Conservation (phyloP, 1,140 invertebrate genomes). For the Tigriopus japonicus region DNA sequence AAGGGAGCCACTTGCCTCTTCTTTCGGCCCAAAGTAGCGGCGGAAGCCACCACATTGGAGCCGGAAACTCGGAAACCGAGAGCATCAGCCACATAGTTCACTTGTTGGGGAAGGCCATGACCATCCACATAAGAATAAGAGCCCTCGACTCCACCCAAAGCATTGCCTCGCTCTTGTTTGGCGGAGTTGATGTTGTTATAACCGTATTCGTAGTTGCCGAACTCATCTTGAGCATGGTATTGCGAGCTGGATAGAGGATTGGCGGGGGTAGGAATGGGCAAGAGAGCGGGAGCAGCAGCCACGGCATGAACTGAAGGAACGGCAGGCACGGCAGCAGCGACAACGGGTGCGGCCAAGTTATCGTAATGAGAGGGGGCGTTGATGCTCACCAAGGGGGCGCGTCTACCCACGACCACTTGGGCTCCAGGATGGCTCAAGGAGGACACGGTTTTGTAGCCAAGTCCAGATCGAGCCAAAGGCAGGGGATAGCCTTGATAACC, state of each 20-base stretch:
- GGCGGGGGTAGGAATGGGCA: conserved; percentile 14
- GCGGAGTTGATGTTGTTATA: conserved; percentile 15
- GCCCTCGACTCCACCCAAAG: conserved; percentile 20
- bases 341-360: too few relatives aligned
- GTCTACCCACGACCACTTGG: too few relatives aligned
- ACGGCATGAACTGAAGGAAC: not conserved
- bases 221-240: conserved; percentile 37
- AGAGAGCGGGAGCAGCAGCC: conserved; percentile 2
- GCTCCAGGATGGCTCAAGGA: too few relatives aligned
- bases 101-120: conserved; percentile 19
- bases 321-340: not conserved
- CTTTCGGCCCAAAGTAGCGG: not conserved
- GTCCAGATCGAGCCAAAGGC: too few relatives aligned
- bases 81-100: conserved; percentile 30
- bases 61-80: conserved; percentile 18
- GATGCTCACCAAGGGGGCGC: too few relatives aligned
- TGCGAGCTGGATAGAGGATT: conserved; percentile 21
- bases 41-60: conserved; percentile 17
- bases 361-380: too few relatives aligned
- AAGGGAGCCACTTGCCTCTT: not conserved
- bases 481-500: too few relatives aligned
- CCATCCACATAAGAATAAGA: conserved; percentile 26
- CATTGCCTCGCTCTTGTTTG: conserved; percentile 15
- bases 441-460: too few relatives aligned
- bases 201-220: conserved; percentile 19